These are phyloP conservation scores for cat (Felis catus) DNA, from an alignment of 2,113 vertebrate species.

Conservation along the genomic window F.catus_Fca126_mat1.0 CM031420.1:133901501-133902000, in stretches of 20 bases:
- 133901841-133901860: too few species aligned
- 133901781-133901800: neutral
- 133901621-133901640: neutral
- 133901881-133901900: neutral
- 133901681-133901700: neutral
- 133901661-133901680: accelerated
- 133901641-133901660: neutral
- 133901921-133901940: neutral
- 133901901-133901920: too few species aligned
- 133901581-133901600: neutral
- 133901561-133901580: neutral
- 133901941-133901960: neutral
- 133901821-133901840: neutral
- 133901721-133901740: neutral
- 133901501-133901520: neutral
- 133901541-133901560: neutral
- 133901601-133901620: neutral
- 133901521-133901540: neutral
- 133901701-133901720: too few species aligned
- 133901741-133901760: neutral
- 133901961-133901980: neutral
- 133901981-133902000: neutral
- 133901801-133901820: neutral
- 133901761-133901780: neutral
- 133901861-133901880: neutral